Conservation (phyloP, 2,113 vertebrate genomes). For the Anguilla rostrata region DNA sequence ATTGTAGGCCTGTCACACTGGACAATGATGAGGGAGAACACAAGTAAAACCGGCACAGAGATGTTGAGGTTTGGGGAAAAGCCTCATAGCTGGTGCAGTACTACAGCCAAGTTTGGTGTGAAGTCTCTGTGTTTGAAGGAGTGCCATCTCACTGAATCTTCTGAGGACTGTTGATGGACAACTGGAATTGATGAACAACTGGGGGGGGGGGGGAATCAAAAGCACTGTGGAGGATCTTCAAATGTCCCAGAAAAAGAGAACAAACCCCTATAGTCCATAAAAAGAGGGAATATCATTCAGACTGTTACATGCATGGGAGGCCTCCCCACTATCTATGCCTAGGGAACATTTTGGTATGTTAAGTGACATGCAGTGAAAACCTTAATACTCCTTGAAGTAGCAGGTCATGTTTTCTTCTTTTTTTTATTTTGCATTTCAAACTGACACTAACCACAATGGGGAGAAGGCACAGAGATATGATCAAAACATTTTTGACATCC, state of each 20-base stretch:
- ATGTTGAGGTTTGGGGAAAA: not conserved
- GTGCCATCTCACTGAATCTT: not conserved
- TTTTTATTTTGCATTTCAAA: not conserved
- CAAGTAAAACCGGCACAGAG: not conserved
- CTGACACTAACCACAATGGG: constrained; percentile 9
- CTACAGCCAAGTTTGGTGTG: not conserved
- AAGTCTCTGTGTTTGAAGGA: not conserved
- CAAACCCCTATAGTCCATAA: not conserved
- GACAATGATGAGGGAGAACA: not conserved
- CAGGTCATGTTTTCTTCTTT: constrained; percentile 8
- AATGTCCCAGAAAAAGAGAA: not conserved
- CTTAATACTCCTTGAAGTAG: not conserved
- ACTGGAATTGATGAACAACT: not conserved
- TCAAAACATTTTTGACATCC: not conserved
- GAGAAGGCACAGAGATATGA: not conserved
- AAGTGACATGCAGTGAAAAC: not conserved
- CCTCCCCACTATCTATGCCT: not conserved
- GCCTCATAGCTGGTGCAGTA: not conserved
- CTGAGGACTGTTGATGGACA: not conserved
- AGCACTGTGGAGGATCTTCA: not conserved
- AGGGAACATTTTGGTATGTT: constrained; percentile 1
- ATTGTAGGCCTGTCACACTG: no score
- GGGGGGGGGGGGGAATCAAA: not conserved
- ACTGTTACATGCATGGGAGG: not conserved
- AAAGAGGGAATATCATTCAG: not conserved